Evolutionary conservation across 2,797 vertebrate species (phyloP), one percentile per base, ranked within the genome.

Genomic region (Urocyon cinereoargenteus): DNA sequence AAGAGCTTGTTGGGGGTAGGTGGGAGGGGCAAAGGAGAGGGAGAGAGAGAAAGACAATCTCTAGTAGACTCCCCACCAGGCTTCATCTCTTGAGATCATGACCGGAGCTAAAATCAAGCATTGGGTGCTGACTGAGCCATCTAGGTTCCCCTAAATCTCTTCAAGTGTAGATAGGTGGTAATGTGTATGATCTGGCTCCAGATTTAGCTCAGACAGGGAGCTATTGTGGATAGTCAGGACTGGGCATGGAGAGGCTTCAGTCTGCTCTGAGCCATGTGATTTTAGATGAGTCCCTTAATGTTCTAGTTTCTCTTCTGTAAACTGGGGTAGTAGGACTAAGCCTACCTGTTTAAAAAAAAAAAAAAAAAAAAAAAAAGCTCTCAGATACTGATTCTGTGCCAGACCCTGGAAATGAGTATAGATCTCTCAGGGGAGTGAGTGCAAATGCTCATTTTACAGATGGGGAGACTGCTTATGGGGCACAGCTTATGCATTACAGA

Each of bases 251-350:
- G 31, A 85, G 40, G 21, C 34, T 55, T 66, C 19, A 73, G 24
- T 91, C 21, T 62, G 14, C 73, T 88, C 61, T 88, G 78, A 94
- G 61, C 31, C 31, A 0, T 82, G 59, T 92, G 84, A 36, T 73
- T 86, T 86, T 92, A 66, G 59, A 66, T 16, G 21, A 49, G 16
- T 84, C 18, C 57, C 45, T 82, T 83, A 4, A 45, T 92, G 36
- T 82, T 92, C n/a, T 79, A 22, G 11, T 95, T 87, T 40, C 26
- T 89, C 68, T 45, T 82, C 36, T 96, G 53, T 94, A 90, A 88
- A 49, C 31, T 89, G 40, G 85, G 24, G 28, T 57, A 79, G 53
- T 45, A 18, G 28, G 59, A 51, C 64, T 21, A 92, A 73, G 9
- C 34, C 15, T 6, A 59, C 49, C 9, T 97, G 22, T 94, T 45